A percentile compares a stretch with the other conserved stretches of the same genome.
These are phyloP conservation scores for Parauchenoglanis ngamensis DNA, from an alignment of 2,797 vertebrate species.

Conservation along the genomic window DNA sequence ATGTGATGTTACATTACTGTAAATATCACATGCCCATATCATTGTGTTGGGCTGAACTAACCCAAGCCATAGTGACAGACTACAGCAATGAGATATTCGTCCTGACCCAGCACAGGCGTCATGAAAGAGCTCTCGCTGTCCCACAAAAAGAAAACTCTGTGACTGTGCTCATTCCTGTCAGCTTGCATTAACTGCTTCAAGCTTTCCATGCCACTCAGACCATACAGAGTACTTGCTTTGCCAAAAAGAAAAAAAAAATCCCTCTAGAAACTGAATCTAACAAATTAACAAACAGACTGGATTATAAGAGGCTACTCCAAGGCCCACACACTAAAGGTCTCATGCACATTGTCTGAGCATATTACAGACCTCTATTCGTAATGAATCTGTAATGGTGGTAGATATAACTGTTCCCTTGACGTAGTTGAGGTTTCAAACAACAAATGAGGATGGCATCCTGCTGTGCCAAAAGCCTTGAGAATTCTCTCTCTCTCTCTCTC, in stretches of 20 bases:
- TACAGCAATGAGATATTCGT: constrained; percentile 14
- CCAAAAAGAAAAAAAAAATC: constrained; percentile 7
- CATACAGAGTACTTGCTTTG: neutral
- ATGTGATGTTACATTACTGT: neutral
- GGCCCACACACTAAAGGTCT: neutral
- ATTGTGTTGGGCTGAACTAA: neutral
- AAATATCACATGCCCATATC: neutral
- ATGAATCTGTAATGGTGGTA: neutral
- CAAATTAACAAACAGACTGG: constrained; percentile 34
- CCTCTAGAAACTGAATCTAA: constrained; percentile 26
- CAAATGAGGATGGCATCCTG: constrained; percentile 53
- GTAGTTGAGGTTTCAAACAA: constrained; percentile 52
- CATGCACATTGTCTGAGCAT: constrained; percentile 11
- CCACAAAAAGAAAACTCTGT: constrained; percentile 71
- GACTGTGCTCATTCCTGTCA: constrained; percentile 76
- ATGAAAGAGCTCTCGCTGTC: constrained; percentile 67
- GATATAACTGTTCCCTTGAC: constrained; percentile 48
- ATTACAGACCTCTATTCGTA: constrained; percentile 31
- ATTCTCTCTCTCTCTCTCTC: constrained; percentile 52
- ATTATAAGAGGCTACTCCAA: constrained; percentile 15
- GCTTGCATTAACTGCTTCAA: constrained; percentile 64
- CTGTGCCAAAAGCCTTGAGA: constrained; percentile 61
- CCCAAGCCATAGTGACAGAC: constrained; percentile 15
- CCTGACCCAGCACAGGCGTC: constrained; percentile 17
- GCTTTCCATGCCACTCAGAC: constrained; percentile 25